Base-by-base conservation (phyloP, 2,797 vertebrate genomes). In the Falco concolor region DNA sequence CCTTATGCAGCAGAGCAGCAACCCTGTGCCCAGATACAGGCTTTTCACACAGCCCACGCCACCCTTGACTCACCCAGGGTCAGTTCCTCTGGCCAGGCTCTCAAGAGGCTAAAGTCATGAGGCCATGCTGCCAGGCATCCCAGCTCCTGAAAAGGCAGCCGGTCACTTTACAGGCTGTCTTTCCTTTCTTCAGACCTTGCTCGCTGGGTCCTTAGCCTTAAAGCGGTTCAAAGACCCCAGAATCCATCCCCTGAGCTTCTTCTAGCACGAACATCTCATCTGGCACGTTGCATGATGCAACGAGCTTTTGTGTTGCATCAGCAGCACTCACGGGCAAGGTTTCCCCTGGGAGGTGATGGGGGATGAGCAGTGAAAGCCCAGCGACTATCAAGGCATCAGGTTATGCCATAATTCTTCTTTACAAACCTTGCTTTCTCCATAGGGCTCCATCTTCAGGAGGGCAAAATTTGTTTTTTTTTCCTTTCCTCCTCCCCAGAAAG, bases 251-350 rank as follows among this genome's bases (percentile, higher is more conserved):
- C 54, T 47, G 83, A 61, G 47, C 24, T 60, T 13, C 5, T 18
- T 24, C 13, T 7, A 9, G 54, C 12, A 10, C 54, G 6, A 27
- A 27, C 17, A 5, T 27, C 25, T 85, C 64, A 6, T 2, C 5
- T 24, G 53, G 45, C 63, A 40, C 36, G 59, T 6, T 27, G 85
- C 13, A n/a, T 94, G 91, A 90, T 93, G 86, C 93, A 96, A 96
- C 4, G 45, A 85, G 60, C 45, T 82, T 32, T 36, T 30, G 64
- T 42, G 38, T 96, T 97, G 75, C 93, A 96, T 95, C 94, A 97
- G 88, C 83, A 72, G 47, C 0, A 2, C 76, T n/a, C 23, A 4
- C 3, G 18, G 1, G 2, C 20, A 5, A 16, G 64, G 64, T 14
- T 54, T 76, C 45, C 20, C 50, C 23, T 4, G 22, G 15, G 9